Percentiles rank a stretch among this genome's conserved stretches.
Evolutionary conservation across 2,797 vertebrate species (phyloP).

Genomic region (Poliocrania exsul): DNA sequence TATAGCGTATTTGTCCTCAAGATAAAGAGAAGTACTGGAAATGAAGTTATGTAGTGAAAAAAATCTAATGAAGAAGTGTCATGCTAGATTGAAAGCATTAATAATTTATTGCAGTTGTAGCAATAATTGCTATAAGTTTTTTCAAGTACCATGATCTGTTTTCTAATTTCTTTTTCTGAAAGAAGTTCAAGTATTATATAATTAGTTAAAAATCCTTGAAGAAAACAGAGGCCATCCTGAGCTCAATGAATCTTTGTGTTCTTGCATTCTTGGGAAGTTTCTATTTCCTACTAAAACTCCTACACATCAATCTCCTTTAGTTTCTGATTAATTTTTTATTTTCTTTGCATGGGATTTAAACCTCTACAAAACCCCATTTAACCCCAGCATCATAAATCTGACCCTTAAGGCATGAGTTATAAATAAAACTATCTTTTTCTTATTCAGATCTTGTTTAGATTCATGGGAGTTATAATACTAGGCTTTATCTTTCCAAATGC

Average conservation of each 20-base stretch:
- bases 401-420: not conserved
- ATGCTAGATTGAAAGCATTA: not conserved
- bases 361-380: not conserved
- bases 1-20: not conserved
- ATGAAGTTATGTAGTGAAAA: not conserved
- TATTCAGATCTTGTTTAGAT: not conserved
- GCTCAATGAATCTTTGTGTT: not conserved
- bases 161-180: slow-evolving; percentile 43
- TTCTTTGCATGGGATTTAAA: not conserved
- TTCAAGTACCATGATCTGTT: not conserved
- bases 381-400: not conserved
- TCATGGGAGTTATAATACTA: not conserved
- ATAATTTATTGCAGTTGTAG: slow-evolving; percentile 15
- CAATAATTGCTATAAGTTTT: slow-evolving; percentile 28
- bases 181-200: slow-evolving; percentile 36
- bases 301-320: not conserved
- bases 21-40: not conserved
- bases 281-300: not conserved
- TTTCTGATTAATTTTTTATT: not conserved
- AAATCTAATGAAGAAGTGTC: not conserved
- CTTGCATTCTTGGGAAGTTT: not conserved
- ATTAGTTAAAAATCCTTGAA: slow-evolving; percentile 37
- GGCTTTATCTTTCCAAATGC: not conserved
- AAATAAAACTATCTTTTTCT: not conserved
- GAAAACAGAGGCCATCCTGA: not conserved